Evolutionary conservation across 2,888 invertebrate genomes (phyloP).

Genomic region (Griposia aprilina): DNA sequence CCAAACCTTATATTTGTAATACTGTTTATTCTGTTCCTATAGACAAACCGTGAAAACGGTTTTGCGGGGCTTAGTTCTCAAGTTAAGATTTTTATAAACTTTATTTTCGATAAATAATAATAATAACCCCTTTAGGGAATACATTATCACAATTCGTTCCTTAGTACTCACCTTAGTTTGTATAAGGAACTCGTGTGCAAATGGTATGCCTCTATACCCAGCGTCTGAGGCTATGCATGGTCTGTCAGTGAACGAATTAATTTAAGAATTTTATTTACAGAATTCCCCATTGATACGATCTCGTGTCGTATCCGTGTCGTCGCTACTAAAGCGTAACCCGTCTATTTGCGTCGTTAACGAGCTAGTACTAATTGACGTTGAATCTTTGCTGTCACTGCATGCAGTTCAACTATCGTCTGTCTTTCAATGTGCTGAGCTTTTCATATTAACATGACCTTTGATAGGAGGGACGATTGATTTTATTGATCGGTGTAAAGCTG

Average conservation of each 20-base stretch:
- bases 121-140: no score
- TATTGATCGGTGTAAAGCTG: slow-evolving; percentile 1
- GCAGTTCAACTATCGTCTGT: slow-evolving; percentile 38
- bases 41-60: no score
- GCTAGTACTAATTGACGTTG: slow-evolving; percentile 57
- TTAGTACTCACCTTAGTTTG: rapidly evolving
- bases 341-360: slow-evolving; percentile 61
- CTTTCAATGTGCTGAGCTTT: slow-evolving; percentile 19
- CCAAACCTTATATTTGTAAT: no score
- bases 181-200: background rate
- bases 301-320: slow-evolving; percentile 47
- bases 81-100: no score
- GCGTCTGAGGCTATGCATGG: background rate
- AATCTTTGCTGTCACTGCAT: slow-evolving; percentile 54
- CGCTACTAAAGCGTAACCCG: slow-evolving; percentile 5
- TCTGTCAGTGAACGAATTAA: background rate
- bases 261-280: background rate
- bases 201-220: background rate
- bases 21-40: no score
- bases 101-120: no score
- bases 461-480: slow-evolving; percentile 21
- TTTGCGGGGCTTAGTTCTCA: no score
- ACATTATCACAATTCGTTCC: background rate
- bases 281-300: background rate
- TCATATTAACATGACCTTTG: slow-evolving; percentile 29